Base-by-base conservation (phyloP, 2,113 vertebrate genomes). In the Coptodon bakossiorum region DNA sequence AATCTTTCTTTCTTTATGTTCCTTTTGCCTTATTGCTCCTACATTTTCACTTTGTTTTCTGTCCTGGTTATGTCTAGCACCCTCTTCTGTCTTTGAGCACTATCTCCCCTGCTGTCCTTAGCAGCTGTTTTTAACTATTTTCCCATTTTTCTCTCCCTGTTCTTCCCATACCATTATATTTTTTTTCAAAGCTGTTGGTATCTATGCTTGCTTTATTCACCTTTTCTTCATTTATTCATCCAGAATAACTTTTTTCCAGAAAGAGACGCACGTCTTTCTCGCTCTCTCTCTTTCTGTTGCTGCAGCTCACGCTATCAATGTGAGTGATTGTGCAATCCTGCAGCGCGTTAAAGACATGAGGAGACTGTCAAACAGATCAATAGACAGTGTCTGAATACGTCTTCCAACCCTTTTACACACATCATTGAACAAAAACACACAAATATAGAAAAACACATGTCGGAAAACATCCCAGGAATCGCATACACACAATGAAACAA, bases 301-400 rank as follows among this genome's bases (percentile, higher is more conserved):
- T 76, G 54, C 11, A 38, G 83, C 82, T 89, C 87, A 31, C 16
- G 59, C 91, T 88, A 92, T 94, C 93, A 94, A 92, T 94, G 92
- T 94, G 93, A 94, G 91, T 92, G 91, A 94, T 95, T 94, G 92
- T 94, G 93, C 91, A 93, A 93, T 92, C 93, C 90, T 19, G 87
- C 81, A n/a, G 92, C 81, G 79, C 87, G 93, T 94, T 92, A 90
- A 89, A 93, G 93, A 92, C 93, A 94, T 91, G 93, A 94, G 91
- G 86, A 92, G 94, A 95, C 93, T 95, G 93, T 94, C 94, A 95
- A 95, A 89, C 91, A 94, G 94, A 94, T 95, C 94, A 93, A 94
- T 93, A 91, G 86, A 89, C 87, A 56, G 82, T 73, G 90, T 87
- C 84, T 91, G 93, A 90, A 91, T 80, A 91, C 84, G 59, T 91